Base-by-base conservation (phyloP, 1,140 invertebrate genomes). In the Aphaenogaster rudis region DNA sequence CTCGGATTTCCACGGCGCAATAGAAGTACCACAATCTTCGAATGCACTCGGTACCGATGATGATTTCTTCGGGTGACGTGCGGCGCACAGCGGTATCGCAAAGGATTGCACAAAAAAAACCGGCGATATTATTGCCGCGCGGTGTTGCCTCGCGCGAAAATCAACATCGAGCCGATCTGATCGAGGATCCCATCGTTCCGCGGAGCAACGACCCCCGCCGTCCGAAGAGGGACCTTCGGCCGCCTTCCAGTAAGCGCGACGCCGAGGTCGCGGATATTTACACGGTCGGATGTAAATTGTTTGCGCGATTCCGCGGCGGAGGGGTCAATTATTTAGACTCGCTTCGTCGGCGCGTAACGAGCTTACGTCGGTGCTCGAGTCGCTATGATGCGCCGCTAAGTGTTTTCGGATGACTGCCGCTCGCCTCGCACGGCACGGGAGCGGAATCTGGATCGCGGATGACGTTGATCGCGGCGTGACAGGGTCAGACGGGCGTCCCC, bases 401-500 rank as follows among this genome's bases (percentile, higher is more conserved):
- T 90, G 90, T 90, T 91, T 91, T 91, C 81, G 90, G 87, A 88
- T 91, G 90, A 91, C 90, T 91, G 90, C 89, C 50, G 66, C 57
- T 86, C 74, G 69, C 36, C 71, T 69, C 54, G 66, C 45, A n/a
- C 8, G 42, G 54, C 42, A 72, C 86, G 57, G 71, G 42, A 88
- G 69, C 86, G 85, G 80, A 79, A 76, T 64, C 69, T 85, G 80
- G 59, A 21, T 28, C 86, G 57, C 36, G 67, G 71, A 63, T 87
- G 64, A 63, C 78, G 66, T 82, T 71, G 63, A 64, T 72, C 52
- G 50, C 86, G 48, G 42, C 78, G 15, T 82, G 86, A 79, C 76
- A 78, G 28, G 15, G 21, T 57, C 66, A 48, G 77, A 89, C 61
- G 33, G 21, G 59, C 67, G 42, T 42, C 63, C 33, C 33, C 17